Percentiles rank a stretch among this genome's conserved stretches.
Conservation (phyloP, 2,797 vertebrate species). For the Macroramphosus scolopax region DNA sequence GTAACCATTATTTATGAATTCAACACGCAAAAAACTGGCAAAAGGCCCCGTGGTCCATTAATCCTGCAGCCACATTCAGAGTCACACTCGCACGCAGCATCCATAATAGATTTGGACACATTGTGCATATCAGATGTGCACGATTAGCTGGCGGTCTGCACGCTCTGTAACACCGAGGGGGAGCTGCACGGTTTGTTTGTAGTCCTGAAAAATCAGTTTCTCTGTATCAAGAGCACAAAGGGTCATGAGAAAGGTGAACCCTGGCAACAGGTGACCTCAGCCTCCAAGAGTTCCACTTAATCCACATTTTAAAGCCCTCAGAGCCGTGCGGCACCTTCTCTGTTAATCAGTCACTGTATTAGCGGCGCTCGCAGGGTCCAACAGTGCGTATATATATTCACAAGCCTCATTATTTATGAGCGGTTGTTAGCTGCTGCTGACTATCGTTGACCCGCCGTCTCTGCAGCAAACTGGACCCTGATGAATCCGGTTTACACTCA, state of each 20-base stretch:
- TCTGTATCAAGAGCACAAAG: constrained; percentile 38
- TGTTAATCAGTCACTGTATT: constrained; percentile 56
- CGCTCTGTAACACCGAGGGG: too few species aligned
- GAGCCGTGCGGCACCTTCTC: constrained; percentile 43
- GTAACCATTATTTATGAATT: constrained; percentile 53
- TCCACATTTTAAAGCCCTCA: constrained; percentile 19
- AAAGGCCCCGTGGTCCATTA: constrained; percentile 34
- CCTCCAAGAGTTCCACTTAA: constrained; percentile 41
- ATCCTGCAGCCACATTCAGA: constrained; percentile 45
- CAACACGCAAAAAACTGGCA: constrained; percentile 36
- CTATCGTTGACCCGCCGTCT: too few species aligned
- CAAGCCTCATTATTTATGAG: constrained; percentile 43
- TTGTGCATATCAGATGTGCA: constrained; percentile 41
- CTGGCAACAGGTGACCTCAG: constrained; percentile 47
- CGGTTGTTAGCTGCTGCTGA: too few species aligned
- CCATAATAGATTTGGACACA: constrained; percentile 39
- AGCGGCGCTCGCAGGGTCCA: constrained; percentile 34
- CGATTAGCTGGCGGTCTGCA: constrained; percentile 23
- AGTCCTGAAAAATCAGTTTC: constrained; percentile 27
- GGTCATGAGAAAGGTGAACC: constrained; percentile 48
- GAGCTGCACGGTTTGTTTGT: neutral
- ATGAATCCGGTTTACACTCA: too few species aligned
- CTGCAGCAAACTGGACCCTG: too few species aligned
- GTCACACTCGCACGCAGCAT: constrained; percentile 41
- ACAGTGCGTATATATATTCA: constrained; percentile 50